These are phyloP conservation scores for Subacronicta megacephala DNA, from an alignment of 2,888 invertebrate species.

Conservation along the genomic window DNA sequence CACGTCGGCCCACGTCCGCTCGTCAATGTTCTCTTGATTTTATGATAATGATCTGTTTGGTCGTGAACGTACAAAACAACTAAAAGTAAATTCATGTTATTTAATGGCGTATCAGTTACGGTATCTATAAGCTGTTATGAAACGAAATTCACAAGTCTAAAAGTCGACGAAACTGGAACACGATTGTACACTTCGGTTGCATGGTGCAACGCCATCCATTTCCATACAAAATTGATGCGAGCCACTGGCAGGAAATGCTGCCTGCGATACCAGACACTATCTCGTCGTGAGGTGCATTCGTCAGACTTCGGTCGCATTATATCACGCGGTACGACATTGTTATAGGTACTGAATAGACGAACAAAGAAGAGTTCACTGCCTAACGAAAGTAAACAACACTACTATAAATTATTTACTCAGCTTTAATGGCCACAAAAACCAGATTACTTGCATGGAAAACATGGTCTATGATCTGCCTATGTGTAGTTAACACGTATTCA, in stretches of 20 bases:
- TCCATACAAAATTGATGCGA: slow-evolving; percentile 76
- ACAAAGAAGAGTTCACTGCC: slow-evolving; percentile 36
- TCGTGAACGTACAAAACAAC: slow-evolving; percentile 4
- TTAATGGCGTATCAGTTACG: neutral
- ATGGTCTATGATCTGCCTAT: slow-evolving; percentile 44
- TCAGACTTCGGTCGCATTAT: slow-evolving; percentile 61
- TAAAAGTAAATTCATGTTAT: slow-evolving; percentile 13
- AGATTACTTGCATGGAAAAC: slow-evolving; percentile 30
- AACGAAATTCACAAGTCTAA: slow-evolving; percentile 17
- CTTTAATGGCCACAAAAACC: slow-evolving; percentile 35
- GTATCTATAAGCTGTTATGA: neutral
- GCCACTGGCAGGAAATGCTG: slow-evolving; percentile 68
- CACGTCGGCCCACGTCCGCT: slow-evolving; percentile 66
- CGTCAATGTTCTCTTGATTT: slow-evolving; percentile 59
- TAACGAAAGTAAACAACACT: slow-evolving; percentile 35
- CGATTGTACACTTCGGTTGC: slow-evolving; percentile 60
- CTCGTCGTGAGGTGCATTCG: slow-evolving; percentile 64
- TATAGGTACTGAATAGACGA: slow-evolving; percentile 34
- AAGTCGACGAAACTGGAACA: slow-evolving; percentile 40
- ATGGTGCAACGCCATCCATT: slow-evolving; percentile 66
- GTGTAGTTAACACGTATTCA: slow-evolving; percentile 63
- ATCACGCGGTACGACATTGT: slow-evolving; percentile 61
- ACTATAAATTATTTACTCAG: slow-evolving; percentile 31
- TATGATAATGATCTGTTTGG: slow-evolving; percentile 37
- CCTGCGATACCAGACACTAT: slow-evolving; percentile 67